Conservation (phyloP, 2,888 invertebrate species). For the Drosophila imparisetae region DNA sequence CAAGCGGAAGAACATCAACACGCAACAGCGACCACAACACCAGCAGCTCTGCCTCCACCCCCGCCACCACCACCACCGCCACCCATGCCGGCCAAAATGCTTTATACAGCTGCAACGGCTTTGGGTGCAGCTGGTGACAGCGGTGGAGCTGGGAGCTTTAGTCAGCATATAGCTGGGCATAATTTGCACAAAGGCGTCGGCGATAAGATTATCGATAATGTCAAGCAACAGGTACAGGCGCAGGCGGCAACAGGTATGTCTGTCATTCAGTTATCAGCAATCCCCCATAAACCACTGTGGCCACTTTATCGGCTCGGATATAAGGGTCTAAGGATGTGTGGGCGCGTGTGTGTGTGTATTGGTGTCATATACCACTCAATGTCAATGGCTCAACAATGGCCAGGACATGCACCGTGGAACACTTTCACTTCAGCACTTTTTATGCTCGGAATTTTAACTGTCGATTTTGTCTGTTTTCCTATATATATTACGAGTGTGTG, state of each 20-base stretch:
- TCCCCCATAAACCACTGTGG: constrained; percentile 10
- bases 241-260: constrained; percentile 85
- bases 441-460: constrained; percentile 8
- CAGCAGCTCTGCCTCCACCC: constrained; percentile 74
- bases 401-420: constrained; percentile 18
- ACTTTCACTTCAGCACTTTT: constrained; percentile 27
- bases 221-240: constrained; percentile 83
- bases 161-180: constrained; percentile 73
- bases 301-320: constrained; percentile 6
- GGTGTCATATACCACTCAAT: constrained; percentile 19
- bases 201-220: constrained; percentile 82
- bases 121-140: constrained; percentile 15
- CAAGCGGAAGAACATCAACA: constrained; percentile 43
- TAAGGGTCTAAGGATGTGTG: neutral
- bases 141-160: constrained; percentile 49
- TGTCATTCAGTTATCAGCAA: constrained; percentile 55
- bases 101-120: constrained; percentile 54
- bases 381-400: constrained; percentile 24
- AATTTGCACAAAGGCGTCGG: constrained; percentile 70
- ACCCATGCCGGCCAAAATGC: constrained; percentile 80
- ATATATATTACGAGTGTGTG: neutral
- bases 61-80: constrained; percentile 79
- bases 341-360: neutral
- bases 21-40: constrained; percentile 59
- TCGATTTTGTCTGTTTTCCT: neutral